Conservation (phyloP, 2,113 vertebrate genomes). For the Paramisgurnus dabryanus region DNA sequence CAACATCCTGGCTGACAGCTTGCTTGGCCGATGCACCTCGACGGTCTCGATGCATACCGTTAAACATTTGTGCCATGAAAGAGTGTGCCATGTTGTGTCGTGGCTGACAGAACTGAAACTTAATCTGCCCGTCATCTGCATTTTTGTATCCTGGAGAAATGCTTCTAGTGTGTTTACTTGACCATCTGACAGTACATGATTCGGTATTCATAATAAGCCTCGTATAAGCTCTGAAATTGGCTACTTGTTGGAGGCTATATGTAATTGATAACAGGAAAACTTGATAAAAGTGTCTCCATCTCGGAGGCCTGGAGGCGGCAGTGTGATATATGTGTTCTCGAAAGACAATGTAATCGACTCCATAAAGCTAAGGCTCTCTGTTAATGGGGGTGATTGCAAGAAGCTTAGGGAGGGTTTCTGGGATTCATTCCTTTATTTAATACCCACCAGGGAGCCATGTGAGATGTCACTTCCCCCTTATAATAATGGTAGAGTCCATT, state of each 20-base stretch:
- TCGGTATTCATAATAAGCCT: constrained; percentile 20
- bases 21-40: background rate
- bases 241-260: constrained; percentile 8
- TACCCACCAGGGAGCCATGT: constrained; percentile 7
- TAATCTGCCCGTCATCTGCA: background rate
- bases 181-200: background rate
- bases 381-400: constrained; percentile 10
- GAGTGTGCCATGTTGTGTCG: too few relatives aligned
- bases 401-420: constrained; percentile 50
- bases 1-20: constrained; percentile 14
- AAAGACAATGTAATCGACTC: constrained; percentile 33
- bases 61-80: background rate
- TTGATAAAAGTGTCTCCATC: constrained; percentile 4
- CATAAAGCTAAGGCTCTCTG: constrained; percentile 12
- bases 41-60: background rate
- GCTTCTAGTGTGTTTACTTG: background rate
- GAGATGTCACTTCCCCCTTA: background rate
- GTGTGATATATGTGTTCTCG: constrained; percentile 26
- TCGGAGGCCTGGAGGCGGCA: background rate
- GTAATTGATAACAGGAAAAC: constrained; percentile 34
- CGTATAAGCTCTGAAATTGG: constrained; percentile 26
- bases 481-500: constrained; percentile 10
- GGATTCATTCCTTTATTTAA: constrained; percentile 8
- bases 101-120: background rate
- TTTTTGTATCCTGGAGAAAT: background rate